phyloP scores from a whole-genome alignment of 2,113 vertebrate species.

The Corythoichthys intestinalis region DNA sequence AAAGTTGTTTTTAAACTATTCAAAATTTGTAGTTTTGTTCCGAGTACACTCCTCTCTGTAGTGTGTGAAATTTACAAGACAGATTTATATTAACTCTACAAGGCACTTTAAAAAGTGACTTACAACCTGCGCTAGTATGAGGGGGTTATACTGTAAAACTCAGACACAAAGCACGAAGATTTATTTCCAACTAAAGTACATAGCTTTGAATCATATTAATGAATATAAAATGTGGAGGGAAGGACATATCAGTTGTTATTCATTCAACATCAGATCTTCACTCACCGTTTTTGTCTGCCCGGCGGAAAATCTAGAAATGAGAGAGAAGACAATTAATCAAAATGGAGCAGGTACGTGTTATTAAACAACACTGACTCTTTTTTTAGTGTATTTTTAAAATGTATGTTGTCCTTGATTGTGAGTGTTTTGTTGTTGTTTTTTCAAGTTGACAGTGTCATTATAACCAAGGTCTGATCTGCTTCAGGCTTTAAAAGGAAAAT shows the following conservation, averaged over 20 bases:
- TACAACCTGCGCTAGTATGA: background rate
- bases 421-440: background rate
- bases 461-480: background rate
- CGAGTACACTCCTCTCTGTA: background rate
- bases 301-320: conserved; percentile 71
- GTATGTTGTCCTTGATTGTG: background rate
- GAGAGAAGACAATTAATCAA: conserved; percentile 1
- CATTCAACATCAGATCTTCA: conserved; percentile 16
- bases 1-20: too few species aligned
- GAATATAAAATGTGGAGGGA: background rate
- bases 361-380: background rate
- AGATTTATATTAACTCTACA: background rate
- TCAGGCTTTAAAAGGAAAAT: background rate
- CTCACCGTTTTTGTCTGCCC: conserved; percentile 78
- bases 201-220: background rate
- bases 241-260: background rate
- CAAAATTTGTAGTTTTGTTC: too few species aligned
- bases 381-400: background rate
- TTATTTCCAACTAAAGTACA: background rate
- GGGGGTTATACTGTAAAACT: background rate
- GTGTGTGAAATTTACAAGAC: background rate
- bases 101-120: background rate
- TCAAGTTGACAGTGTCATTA: background rate
- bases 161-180: background rate
- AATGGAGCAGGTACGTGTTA: background rate